Evolutionary conservation across 2,113 vertebrate species (phyloP).

Genomic region (Cynopterus brachyotis): DNA sequence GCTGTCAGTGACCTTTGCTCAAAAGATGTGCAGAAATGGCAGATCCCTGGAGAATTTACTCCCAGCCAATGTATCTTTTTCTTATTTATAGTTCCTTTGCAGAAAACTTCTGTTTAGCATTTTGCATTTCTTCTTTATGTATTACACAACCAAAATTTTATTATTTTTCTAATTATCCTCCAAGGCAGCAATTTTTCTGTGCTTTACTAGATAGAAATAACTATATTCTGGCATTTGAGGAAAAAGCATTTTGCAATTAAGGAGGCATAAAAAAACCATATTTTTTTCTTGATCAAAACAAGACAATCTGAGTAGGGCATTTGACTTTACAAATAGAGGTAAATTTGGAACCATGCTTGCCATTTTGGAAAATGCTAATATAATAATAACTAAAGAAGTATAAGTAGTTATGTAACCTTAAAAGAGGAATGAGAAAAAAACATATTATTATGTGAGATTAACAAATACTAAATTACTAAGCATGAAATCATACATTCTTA

Average conservation of each 20-base stretch:
- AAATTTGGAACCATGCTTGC: neutral
- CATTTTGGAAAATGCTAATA: neutral
- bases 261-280: neutral
- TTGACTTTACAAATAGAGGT: neutral
- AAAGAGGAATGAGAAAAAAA: neutral
- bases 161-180: neutral
- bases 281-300: neutral
- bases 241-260: neutral
- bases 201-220: neutral
- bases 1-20: neutral
- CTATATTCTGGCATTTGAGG: neutral
- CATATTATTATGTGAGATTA: neutral
- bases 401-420: neutral
- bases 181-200: neutral
- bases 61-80: neutral
- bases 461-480: neutral
- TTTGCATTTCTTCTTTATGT: neutral
- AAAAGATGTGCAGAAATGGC: neutral
- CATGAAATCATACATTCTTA: neutral
- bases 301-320: neutral
- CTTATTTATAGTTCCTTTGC: neutral
- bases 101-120: neutral
- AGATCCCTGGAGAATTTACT: neutral
- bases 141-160: neutral
- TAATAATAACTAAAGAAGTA: neutral